Evolutionary conservation across 92 coral and sea anemone genomes (phyloP).

Genomic region (Heteractis magnifica): DNA sequence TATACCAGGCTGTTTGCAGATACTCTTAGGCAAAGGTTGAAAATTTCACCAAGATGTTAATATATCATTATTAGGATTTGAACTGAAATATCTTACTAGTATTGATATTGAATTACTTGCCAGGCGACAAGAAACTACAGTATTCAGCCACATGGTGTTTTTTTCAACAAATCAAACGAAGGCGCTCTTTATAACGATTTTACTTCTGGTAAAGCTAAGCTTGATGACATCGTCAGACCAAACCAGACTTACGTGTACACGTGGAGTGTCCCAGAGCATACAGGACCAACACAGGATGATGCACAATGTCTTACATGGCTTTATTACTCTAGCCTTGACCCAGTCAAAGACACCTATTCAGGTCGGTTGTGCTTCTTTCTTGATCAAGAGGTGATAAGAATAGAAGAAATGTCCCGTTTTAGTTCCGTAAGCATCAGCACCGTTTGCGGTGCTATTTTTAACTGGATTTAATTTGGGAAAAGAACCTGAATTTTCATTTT

Average conservation of each 20-base stretch:
- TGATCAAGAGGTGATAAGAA: background rate
- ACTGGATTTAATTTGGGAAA: too few species aligned
- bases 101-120: background rate
- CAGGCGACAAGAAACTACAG: slow-evolving; percentile 82
- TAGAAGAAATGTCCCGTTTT: too few species aligned
- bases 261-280: slow-evolving; percentile 86
- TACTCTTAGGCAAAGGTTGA: too few species aligned
- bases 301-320: slow-evolving; percentile 78
- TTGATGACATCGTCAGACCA: slow-evolving; percentile 77
- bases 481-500: too few species aligned
- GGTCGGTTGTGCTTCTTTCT: slow-evolving; percentile 34
- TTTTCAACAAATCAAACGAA: slow-evolving; percentile 86
- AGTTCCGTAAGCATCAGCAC: too few species aligned
- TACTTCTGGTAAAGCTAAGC: slow-evolving; percentile 71
- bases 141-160: slow-evolving; percentile 91
- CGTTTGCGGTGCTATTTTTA: too few species aligned
- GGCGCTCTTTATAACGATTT: slow-evolving; percentile 75
- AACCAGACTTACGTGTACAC: slow-evolving; percentile 57
- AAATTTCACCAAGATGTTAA: too few species aligned
- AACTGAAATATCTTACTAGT: background rate
- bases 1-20: too few species aligned
- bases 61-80: background rate
- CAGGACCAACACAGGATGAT: slow-evolving; percentile 76
- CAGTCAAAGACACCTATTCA: slow-evolving; percentile 83
- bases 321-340: slow-evolving; percentile 81